phyloP scores from a whole-genome alignment of 1,140 invertebrate genomes.

The Chrysoperla carnea region DNA sequence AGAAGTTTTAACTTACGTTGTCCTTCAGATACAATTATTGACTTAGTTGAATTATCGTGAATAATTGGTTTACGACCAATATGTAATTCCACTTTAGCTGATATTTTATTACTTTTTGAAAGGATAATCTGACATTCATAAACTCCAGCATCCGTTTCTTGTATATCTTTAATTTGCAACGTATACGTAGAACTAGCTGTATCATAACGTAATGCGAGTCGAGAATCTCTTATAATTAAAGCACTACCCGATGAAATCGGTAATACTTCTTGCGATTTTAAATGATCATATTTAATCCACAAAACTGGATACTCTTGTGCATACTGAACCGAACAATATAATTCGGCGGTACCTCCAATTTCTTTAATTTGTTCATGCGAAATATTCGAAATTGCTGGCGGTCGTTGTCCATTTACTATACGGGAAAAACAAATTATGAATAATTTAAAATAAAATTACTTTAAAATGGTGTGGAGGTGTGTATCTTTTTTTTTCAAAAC shows the following conservation, averaged over 20 bases:
- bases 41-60: slow-evolving; percentile 80
- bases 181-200: slow-evolving; percentile 22
- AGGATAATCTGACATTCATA: slow-evolving; percentile 79
- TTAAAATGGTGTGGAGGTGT: neutral
- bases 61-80: slow-evolving; percentile 77
- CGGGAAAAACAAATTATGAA: slow-evolving; percentile 13
- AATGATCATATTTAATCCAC: slow-evolving; percentile 47
- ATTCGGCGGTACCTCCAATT: slow-evolving; percentile 73
- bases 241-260: slow-evolving; percentile 62
- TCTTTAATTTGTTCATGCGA: slow-evolving; percentile 82
- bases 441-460: slow-evolving; percentile 2
- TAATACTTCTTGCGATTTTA: slow-evolving; percentile 33
- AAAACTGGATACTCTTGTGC: slow-evolving; percentile 67
- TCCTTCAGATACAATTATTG: slow-evolving; percentile 65
- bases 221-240: slow-evolving; percentile 68
- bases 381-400: slow-evolving; percentile 81
- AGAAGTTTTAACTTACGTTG: slow-evolving; percentile 33
- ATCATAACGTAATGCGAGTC: slow-evolving; percentile 72
- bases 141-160: slow-evolving; percentile 79
- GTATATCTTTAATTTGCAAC: slow-evolving; percentile 76
- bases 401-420: slow-evolving; percentile 47
- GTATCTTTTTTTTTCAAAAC: too few species aligned
- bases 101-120: slow-evolving; percentile 55
- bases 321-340: slow-evolving; percentile 81
- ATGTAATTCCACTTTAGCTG: slow-evolving; percentile 65